Conservation (phyloP, 1,140 invertebrate species). For the Orussus abietinus region DNA sequence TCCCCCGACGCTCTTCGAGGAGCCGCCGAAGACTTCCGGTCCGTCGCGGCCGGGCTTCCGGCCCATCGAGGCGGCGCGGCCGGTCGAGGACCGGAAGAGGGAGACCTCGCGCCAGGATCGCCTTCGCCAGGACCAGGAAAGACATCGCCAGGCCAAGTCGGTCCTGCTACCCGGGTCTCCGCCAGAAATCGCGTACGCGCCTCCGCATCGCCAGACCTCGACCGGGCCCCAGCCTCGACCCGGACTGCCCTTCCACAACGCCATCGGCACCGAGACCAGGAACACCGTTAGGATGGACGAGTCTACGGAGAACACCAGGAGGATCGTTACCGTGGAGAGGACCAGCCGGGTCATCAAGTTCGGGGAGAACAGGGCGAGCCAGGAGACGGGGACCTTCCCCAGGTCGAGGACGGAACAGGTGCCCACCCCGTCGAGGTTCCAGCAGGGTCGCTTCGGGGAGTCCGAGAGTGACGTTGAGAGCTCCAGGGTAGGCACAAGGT, state of each 20-base stretch:
- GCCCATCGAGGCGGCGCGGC: constrained; percentile 47
- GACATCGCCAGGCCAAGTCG: constrained; percentile 42
- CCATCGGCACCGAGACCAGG: constrained; percentile 62
- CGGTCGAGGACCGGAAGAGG: constrained; percentile 30
- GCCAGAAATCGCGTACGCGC: constrained; percentile 58
- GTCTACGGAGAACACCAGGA: constrained; percentile 61
- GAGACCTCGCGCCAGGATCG: constrained; percentile 33
- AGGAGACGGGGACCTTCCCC: constrained; percentile 18
- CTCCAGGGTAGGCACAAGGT: constrained; percentile 58
- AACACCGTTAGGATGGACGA: constrained; percentile 67
- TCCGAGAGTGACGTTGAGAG: constrained; percentile 66
- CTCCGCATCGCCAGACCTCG: constrained; percentile 50
- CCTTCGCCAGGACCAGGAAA: constrained; percentile 47
- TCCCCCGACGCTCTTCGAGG: constrained; percentile 59
- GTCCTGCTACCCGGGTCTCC: constrained; percentile 58
- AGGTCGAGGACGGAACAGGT: constrained; percentile 34
- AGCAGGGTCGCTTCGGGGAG: constrained; percentile 64
- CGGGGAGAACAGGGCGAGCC: constrained; percentile 49
- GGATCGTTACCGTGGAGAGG: constrained; percentile 65
- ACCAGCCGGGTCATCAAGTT: constrained; percentile 67
- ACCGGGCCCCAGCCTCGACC: constrained; percentile 40
- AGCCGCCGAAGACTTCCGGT: constrained; percentile 47
- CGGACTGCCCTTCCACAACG: constrained; percentile 54
- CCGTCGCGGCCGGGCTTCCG: constrained; percentile 57
- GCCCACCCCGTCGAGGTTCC: constrained; percentile 64